Evolutionary conservation across 2,797 vertebrate species (phyloP).

Genomic region (Platyrinchus mystaceus): DNA sequence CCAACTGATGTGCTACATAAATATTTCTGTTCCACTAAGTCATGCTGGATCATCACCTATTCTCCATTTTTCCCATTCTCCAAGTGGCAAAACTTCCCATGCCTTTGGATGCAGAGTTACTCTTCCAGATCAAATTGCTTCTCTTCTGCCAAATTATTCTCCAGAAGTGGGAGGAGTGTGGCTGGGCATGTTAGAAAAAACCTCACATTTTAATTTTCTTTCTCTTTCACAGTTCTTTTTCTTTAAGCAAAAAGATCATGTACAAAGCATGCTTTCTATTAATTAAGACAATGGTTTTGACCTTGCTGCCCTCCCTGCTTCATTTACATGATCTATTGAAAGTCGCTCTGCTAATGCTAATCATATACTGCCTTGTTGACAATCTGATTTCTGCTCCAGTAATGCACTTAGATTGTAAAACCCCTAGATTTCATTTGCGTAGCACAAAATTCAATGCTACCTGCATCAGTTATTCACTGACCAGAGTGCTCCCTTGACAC

Average conservation of each 20-base stretch:
- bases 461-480: background rate
- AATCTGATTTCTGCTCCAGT: background rate
- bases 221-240: background rate
- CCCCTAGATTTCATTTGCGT: background rate
- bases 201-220: background rate
- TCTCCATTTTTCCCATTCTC: background rate
- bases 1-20: background rate
- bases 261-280: background rate
- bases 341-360: constrained; percentile 4
- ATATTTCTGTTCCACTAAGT: background rate
- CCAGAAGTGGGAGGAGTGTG: background rate
- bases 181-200: background rate
- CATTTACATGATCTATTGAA: constrained; percentile 6
- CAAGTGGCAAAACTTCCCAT: background rate
- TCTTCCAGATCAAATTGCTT: background rate
- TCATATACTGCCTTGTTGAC: constrained; percentile 11
- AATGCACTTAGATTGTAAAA: background rate
- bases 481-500: background rate
- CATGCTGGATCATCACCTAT: background rate
- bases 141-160: background rate
- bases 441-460: background rate
- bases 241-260: background rate
- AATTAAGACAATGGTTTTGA: constrained; percentile 19
- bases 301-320: background rate
- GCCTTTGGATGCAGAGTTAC: background rate